Base-by-base conservation (phyloP, 2,113 vertebrate genomes). In the Apeltes quadracus region DNA sequence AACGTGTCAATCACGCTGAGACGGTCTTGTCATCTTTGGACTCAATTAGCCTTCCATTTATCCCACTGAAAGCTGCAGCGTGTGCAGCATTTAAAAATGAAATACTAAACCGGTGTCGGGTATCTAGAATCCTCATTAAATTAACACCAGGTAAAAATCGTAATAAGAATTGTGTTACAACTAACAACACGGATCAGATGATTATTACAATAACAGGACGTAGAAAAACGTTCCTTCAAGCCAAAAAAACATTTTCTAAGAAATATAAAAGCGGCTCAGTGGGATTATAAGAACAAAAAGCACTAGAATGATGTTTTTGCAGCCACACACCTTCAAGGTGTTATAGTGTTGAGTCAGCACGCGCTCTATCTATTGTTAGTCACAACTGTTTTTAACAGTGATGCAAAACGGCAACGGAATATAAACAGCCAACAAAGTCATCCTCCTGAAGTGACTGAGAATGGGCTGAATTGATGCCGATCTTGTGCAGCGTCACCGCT, bases 1-100 rank as follows among this genome's bases (percentile, higher is more conserved):
- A 22, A 56, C 23, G 20, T 55, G 25, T 22, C 72, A 72, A 63
- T 69, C 48, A 72, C 11, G 54, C 22, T 14, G 27, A 38, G 22
- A 51, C 16, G 41, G 50, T 38, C 27, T 22, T 20, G 69, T 39
- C 58, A 61, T 62, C 13, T 51, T 41, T 22, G 44, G 32, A 7
- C 25, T 69, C 27, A 25, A 32, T 48, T 73, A 27, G 12, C 32
- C 39, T 72, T 69, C 7, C 46, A 44, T 54, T 29, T 18, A 70
- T 38, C 12, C n/a, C 18, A 27, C 10, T 34, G 14, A 58, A 65
- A 46, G 27, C 9, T 51, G 51, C 15, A 25, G 36, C 14, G 23
- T 0, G 0, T 27, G 55, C 15, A 50, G 27, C 9, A 70, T 61
- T 61, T 51, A 43, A 43, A 39, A 43, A 43, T 15, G 15, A 15